Evolutionary conservation across 2,113 vertebrate genomes (phyloP), one percentile per base, ranked within the genome.

Genomic region (Melanostigma gelatinosum): DNA sequence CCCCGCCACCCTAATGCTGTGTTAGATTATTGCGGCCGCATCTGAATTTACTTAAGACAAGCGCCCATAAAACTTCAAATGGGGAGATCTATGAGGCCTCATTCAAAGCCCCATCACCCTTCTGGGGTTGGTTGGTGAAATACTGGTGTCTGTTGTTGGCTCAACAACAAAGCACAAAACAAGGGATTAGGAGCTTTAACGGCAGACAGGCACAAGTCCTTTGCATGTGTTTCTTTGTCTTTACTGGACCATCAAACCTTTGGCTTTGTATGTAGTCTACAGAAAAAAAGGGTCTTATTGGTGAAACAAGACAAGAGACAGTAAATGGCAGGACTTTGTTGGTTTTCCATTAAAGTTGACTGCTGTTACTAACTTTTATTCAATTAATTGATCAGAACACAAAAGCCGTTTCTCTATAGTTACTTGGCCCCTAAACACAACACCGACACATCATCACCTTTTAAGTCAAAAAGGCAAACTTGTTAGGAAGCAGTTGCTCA

Each of bases 11-110:
- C 72, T 74, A 82, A 84, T 68, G 84, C 90, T 89, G 87, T 84
- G 82, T 93, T 91, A 88, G 82, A 91, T 93, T 92, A 93, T 91
- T 86, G 85, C 73, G 79, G 87, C 84, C 80, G 70, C 92, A 94
- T 93, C 91, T 95, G 93, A 94, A 91, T 93, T 93, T 92, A 93
- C 93, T 94, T 93, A 93, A 92, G 90, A 91, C 91, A 87, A 92
- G 92, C 84, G 81, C 88, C 89, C 88, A 92, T 94, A 92, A 94
- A 94, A 93, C 88, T 92, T 95, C 92, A 93, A 92, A 93, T 89
- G 85, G 87, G 88, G 91, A 90, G 92, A 89, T 90, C 86, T 79
- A 68, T 32, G 82, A 85, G 82, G 70, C 87, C 87, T 58, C 86
- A 69, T 77, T 74, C 65, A 15, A 61, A 36, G 72, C 75, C 54